phyloP scores from a whole-genome alignment of 1,140 invertebrate species.

The Piezodorus guildinii region DNA sequence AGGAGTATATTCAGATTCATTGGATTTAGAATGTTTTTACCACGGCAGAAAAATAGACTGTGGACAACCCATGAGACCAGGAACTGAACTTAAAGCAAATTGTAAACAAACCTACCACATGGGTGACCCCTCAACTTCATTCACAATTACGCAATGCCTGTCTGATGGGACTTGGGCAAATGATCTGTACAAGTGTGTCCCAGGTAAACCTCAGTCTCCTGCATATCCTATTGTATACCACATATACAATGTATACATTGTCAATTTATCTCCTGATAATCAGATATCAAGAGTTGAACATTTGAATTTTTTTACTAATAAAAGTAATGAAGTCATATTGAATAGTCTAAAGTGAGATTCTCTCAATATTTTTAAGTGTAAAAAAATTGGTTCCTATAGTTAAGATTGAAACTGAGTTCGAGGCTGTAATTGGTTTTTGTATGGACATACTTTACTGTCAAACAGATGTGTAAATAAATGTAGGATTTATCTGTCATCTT shows the following conservation, averaged over 20 bases:
- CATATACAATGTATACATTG: not conserved
- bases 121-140: not conserved
- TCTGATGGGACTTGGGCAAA: conserved; percentile 15
- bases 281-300: too few species aligned
- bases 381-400: too few species aligned
- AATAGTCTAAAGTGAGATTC: too few species aligned
- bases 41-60: conserved; percentile 9
- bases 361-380: too few species aligned
- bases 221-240: conserved; percentile 1
- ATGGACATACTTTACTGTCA: too few species aligned
- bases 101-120: conserved; percentile 18
- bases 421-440: too few species aligned
- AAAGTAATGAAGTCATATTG: too few species aligned
- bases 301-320: too few species aligned
- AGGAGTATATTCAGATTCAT: conserved; percentile 16
- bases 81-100: conserved; percentile 10
- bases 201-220: conserved; percentile 16
- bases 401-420: too few species aligned
- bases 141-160: conserved; percentile 11
- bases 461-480: too few species aligned
- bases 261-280: too few species aligned
- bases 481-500: too few species aligned
- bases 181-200: conserved; percentile 13
- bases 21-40: conserved; percentile 19
- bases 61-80: conserved; percentile 1